phyloP scores from a whole-genome alignment of 2,797 vertebrate species.

The Cryptoblepharus egeriae region DNA sequence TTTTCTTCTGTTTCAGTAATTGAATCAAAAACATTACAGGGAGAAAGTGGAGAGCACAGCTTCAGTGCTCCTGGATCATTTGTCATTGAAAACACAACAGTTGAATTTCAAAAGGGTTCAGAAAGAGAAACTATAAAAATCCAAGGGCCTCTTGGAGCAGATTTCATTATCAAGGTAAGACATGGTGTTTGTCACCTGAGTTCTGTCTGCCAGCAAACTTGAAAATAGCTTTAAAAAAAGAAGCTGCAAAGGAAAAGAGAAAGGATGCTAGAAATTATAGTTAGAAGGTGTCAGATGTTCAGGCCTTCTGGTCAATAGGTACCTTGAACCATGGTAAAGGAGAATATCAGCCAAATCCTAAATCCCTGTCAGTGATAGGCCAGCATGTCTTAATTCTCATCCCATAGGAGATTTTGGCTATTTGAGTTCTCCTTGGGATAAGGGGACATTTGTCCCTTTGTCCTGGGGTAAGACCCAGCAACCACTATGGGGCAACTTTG shows the following conservation, averaged over 20 bases:
- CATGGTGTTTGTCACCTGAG: neutral
- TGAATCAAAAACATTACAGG: slow-evolving; percentile 87
- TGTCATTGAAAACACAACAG: slow-evolving; percentile 85
- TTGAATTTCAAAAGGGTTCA: slow-evolving; percentile 86
- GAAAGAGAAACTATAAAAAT: slow-evolving; percentile 87
- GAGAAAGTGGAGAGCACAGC: slow-evolving; percentile 82
- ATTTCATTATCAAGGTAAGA: slow-evolving; percentile 91
- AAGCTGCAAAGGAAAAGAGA: neutral
- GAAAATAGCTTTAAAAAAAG: neutral
- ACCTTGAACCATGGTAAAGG: neutral
- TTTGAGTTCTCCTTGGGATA: no score
- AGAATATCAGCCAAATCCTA: no score
- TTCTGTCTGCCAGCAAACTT: neutral
- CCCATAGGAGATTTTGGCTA: no score
- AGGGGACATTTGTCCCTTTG: no score
- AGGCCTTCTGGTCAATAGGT: neutral
- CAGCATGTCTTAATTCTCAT: no score
- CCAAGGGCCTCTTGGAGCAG: slow-evolving; percentile 85
- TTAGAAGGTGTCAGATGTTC: neutral
- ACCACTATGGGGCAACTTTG: no score
- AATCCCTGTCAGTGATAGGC: no score
- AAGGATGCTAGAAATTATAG: no score
- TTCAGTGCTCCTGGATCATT: slow-evolving; percentile 82
- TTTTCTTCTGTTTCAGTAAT: slow-evolving; percentile 80
- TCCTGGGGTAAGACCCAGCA: no score